Conservation (phyloP, 2,797 vertebrate genomes). For the Acipenser ruthenus region DNA sequence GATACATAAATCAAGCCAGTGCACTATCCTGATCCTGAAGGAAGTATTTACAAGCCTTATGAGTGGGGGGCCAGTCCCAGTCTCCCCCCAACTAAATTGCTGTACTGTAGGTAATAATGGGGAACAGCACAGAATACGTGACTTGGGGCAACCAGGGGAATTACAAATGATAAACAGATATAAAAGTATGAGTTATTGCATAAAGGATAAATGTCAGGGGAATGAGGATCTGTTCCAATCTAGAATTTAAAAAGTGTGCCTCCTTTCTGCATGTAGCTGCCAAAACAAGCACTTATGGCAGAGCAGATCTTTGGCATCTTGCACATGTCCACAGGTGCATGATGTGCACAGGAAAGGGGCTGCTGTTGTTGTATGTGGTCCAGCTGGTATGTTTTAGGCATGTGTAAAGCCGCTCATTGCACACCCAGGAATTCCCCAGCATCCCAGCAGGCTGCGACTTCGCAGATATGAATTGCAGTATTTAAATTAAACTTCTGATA, state of each 20-base stretch:
- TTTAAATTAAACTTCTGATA: conserved; percentile 1
- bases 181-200: background rate
- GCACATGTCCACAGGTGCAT: too few species aligned
- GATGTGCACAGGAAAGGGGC: too few species aligned
- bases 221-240: background rate
- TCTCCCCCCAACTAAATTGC: too few species aligned
- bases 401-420: background rate
- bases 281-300: too few species aligned
- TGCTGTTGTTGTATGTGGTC: background rate
- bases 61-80: background rate
- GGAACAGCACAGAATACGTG: too few species aligned
- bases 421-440: background rate
- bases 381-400: background rate
- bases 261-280: background rate
- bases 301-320: too few species aligned
- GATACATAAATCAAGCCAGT: background rate
- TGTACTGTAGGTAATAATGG: too few species aligned
- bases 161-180: too few species aligned
- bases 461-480: conserved; percentile 1
- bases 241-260: background rate
- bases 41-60: background rate
- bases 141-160: too few species aligned
- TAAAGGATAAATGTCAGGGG: background rate
- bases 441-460: background rate
- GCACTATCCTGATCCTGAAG: background rate